Base-by-base conservation (phyloP, 1,140 invertebrate genomes). In the Platorchestia sp. region DNA sequence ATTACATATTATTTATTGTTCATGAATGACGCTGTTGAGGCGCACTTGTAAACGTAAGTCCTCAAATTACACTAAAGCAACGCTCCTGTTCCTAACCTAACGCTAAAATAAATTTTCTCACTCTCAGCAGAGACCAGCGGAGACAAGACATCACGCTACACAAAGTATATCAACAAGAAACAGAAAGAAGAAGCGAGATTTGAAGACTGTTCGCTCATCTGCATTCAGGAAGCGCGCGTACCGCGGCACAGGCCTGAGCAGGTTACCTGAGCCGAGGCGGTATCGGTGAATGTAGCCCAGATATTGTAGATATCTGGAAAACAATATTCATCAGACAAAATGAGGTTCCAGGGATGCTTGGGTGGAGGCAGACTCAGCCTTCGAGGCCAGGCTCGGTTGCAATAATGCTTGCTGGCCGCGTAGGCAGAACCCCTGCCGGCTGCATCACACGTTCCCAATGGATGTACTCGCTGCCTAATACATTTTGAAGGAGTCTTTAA, bases 281-380 rank as follows among this genome's bases (percentile, higher is more conserved):
- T 93, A 93, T 93, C 91, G 91, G 44, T 93, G 44, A 93, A 93
- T 93, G 91, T 93, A 93, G 44, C 91, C 45, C 91, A 93, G 45
- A 93, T 93, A 93, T 93, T 45, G 91, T 93, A 93, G 91, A 93
- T 93, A 93, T 93, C 91, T 45, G 91, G 47, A 93, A 93, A 93
- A 93, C 91, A 93, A 93, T 93, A 93, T 47, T 93, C 91, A 93
- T 93, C 91, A 93, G 44, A 44, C 91, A 45, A 93, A 45, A 93
- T 93, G 91, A 93, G 91, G 43, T 93, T 45, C 43, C 91, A 93
- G 91, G 45, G 91, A 93, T 93, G 91, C 45, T 93, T 93, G 91
- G 3, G 45, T 45, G 45, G 91, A 45, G 45, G 44, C 91, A 93
- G 45, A 0, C 45, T 45, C 16, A 93, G 91, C 91, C 91, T 42